These are phyloP conservation scores for Diprion similis DNA, from an alignment of 1,140 invertebrate genomes.

Conservation along the genomic window DNA sequence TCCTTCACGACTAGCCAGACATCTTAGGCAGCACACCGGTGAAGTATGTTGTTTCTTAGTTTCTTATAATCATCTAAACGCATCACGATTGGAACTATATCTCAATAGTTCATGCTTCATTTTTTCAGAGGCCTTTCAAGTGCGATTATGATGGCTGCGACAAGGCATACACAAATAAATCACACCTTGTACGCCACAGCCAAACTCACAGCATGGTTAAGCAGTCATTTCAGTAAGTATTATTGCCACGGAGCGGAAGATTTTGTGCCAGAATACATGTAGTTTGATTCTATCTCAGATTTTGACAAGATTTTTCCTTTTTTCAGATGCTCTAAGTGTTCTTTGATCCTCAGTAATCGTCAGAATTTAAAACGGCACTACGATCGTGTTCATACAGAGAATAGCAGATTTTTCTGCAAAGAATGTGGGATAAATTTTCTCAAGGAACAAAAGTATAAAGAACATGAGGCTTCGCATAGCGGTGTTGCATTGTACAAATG, in stretches of 20 bases:
- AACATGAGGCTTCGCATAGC: slow-evolving; percentile 34
- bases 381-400: slow-evolving; percentile 30
- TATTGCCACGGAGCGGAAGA: background rate
- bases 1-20: slow-evolving; percentile 39
- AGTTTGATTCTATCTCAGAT: too few relatives aligned
- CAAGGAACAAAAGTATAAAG: slow-evolving; percentile 32
- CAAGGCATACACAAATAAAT: slow-evolving; percentile 48
- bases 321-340: slow-evolving; percentile 37
- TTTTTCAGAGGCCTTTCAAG: slow-evolving; percentile 41
- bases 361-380: slow-evolving; percentile 44
- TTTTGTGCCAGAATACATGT: too few relatives aligned
- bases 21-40: slow-evolving; percentile 44
- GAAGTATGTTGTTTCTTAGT: slow-evolving; percentile 34
- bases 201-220: slow-evolving; percentile 17
- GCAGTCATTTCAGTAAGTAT: slow-evolving; percentile 20
- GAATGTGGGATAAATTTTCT: slow-evolving; percentile 37
- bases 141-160: slow-evolving; percentile 41
- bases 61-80: background rate
- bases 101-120: slow-evolving; percentile 12
- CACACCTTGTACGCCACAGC: slow-evolving; percentile 44
- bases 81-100: background rate
- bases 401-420: slow-evolving; percentile 34
- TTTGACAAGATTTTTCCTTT: background rate
- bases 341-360: slow-evolving; percentile 29
- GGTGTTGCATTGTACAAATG: slow-evolving; percentile 29